A percentile compares a stretch with the other conserved stretches of the same genome.
Evolutionary conservation across 2,113 vertebrate species (phyloP).

Genomic region (Tetraodon nigroviridis): DNA sequence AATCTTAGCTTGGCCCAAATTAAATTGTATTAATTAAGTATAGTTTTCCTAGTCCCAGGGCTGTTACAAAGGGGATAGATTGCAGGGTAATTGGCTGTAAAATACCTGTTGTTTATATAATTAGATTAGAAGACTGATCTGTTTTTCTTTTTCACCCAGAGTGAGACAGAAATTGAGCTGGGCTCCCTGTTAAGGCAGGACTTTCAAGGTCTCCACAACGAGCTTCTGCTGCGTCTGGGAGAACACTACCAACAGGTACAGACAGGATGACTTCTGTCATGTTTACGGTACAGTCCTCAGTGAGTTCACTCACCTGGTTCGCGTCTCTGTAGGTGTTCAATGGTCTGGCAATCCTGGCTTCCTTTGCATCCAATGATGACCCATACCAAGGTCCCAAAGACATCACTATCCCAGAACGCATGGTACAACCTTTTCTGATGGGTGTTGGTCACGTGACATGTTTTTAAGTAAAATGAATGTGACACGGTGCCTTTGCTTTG

Average conservation of each 20-base stretch:
- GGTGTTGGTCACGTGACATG: neutral
- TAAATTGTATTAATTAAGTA: neutral
- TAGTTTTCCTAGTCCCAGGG: neutral
- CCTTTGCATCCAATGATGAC: slow-evolving; percentile 91
- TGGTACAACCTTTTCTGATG: slow-evolving; percentile 72
- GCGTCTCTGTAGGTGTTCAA: slow-evolving; percentile 77
- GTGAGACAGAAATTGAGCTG: slow-evolving; percentile 94
- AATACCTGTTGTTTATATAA: neutral
- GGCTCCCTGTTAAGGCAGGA: slow-evolving; percentile 93
- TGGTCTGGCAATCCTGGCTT: slow-evolving; percentile 92
- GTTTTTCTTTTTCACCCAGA: slow-evolving; percentile 67
- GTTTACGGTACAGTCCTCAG: neutral
- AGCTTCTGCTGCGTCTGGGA: slow-evolving; percentile 88
- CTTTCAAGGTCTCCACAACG: slow-evolving; percentile 96
- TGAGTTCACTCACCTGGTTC: neutral
- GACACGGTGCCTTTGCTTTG: too few relatives aligned
- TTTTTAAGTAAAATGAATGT: neutral
- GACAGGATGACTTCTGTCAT: neutral
- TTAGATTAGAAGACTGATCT: neutral
- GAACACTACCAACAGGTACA: slow-evolving; percentile 92
- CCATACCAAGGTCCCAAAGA: slow-evolving; percentile 87
- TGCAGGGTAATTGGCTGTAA: neutral
- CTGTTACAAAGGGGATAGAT: neutral
- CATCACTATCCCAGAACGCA: slow-evolving; percentile 84
- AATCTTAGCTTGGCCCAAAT: neutral